Percentiles rank a stretch among this genome's conserved stretches.
Conservation (phyloP, 1,140 invertebrate species). For the Drosophila novamexicana region DNA sequence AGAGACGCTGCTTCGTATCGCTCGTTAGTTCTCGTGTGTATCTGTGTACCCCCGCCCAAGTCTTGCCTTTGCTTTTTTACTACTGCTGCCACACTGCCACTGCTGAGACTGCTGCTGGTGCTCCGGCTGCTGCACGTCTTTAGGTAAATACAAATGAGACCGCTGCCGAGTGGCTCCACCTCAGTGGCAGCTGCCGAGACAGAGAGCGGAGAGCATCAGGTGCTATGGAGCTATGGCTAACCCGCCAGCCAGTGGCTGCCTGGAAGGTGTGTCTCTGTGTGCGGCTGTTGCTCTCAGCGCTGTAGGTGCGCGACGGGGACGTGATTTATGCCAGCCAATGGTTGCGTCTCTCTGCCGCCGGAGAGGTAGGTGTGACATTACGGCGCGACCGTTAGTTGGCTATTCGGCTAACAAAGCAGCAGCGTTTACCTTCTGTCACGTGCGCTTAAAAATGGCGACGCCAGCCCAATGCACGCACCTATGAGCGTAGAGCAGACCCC, state of each 20-base stretch:
- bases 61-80: slow-evolving; percentile 34
- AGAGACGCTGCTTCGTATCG: slow-evolving; percentile 55
- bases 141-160: slow-evolving; percentile 84
- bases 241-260: slow-evolving; percentile 50
- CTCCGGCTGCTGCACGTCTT: slow-evolving; percentile 56
- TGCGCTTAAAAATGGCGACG: slow-evolving; percentile 77
- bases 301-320: slow-evolving; percentile 64
- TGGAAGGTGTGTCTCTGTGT: slow-evolving; percentile 69
- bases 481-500: slow-evolving; percentile 52
- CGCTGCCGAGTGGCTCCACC: slow-evolving; percentile 58
- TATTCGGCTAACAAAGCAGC: slow-evolving; percentile 52
- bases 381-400: slow-evolving; percentile 55
- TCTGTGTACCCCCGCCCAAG: slow-evolving; percentile 17
- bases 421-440: slow-evolving; percentile 57
- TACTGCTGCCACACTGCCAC: background rate
- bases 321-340: slow-evolving; percentile 84
- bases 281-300: slow-evolving; percentile 57
- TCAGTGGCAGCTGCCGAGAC: slow-evolving; percentile 31
- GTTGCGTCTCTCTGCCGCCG: slow-evolving; percentile 75
- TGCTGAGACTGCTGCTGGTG: slow-evolving; percentile 10
- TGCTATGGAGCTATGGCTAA: slow-evolving; percentile 47
- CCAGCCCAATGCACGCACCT: slow-evolving; percentile 59
- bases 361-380: slow-evolving; percentile 81
- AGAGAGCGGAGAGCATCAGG: slow-evolving; percentile 62
- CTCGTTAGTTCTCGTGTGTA: slow-evolving; percentile 71